Evolutionary conservation across 2,888 invertebrate genomes (phyloP).

Genomic region (Ceriagrion tenellum): DNA sequence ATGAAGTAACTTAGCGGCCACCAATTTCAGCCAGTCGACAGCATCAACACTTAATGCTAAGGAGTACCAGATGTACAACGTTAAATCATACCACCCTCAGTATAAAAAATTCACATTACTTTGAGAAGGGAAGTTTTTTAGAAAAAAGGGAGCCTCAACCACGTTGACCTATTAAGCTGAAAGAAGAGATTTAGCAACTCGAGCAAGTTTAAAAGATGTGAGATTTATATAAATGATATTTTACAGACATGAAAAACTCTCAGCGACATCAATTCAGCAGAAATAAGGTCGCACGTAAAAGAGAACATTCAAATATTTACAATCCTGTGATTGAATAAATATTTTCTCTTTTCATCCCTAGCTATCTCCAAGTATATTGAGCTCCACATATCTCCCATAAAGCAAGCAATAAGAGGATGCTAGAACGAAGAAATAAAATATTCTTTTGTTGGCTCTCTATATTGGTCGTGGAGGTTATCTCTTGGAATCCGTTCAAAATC

Average conservation of each 20-base stretch:
- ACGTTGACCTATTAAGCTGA: too few relatives aligned
- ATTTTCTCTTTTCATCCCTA: not conserved
- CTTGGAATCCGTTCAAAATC: slow-evolving; percentile 22
- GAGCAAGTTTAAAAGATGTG: too few relatives aligned
- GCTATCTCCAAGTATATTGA: not conserved
- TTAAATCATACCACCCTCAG: too few relatives aligned
- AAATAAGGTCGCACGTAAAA: not conserved
- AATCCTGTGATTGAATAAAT: slow-evolving; percentile 28
- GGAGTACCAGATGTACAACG: too few relatives aligned
- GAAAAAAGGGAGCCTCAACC: too few relatives aligned
- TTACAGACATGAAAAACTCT: not conserved
- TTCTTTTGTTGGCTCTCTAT: not conserved
- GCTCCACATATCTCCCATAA: slow-evolving; percentile 1
- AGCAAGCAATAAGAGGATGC: not conserved
- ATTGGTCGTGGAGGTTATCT: not conserved
- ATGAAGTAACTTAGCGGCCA: too few relatives aligned
- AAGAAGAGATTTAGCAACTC: too few relatives aligned
- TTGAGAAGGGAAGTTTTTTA: too few relatives aligned
- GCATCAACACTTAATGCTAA: too few relatives aligned
- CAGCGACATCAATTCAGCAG: not conserved
- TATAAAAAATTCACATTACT: too few relatives aligned
- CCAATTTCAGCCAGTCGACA: too few relatives aligned
- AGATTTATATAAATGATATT: not conserved
- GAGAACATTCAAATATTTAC: not conserved
- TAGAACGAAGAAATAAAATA: slow-evolving; percentile 1